Evolutionary conservation across 2,797 vertebrate species (phyloP).

Genomic region (Peromyscus attwateri): DNA sequence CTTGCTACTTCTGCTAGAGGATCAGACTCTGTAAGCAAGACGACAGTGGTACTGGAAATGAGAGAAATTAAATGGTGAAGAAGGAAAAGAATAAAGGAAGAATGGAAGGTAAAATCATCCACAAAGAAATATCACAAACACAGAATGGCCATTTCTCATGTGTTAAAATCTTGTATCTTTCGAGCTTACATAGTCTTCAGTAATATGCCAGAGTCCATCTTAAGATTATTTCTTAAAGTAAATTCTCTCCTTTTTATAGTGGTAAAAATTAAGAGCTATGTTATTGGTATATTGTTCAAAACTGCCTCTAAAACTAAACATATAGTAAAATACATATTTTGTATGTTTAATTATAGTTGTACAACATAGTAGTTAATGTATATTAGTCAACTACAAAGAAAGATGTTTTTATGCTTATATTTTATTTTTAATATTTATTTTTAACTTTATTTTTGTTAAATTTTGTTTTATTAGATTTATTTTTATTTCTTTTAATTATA

Average conservation of each 20-base stretch:
- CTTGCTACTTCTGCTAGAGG: not conserved
- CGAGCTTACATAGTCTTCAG: not conserved
- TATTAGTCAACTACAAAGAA: not conserved
- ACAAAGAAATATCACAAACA: not conserved
- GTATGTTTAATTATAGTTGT: not conserved
- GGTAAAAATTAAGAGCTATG: not conserved
- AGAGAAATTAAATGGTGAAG: not conserved
- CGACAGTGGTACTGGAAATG: not conserved
- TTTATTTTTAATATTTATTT: not conserved
- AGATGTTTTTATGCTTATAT: not conserved
- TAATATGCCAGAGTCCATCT: not conserved
- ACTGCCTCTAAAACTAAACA: not conserved
- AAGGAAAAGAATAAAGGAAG: not conserved
- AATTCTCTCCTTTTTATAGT: not conserved
- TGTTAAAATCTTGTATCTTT: not conserved
- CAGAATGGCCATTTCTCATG: not conserved
- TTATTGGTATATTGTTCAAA: not conserved
- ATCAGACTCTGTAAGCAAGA: not conserved
- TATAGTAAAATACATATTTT: not conserved
- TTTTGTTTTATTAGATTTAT: not conserved
- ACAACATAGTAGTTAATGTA: not conserved
- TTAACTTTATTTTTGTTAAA: too few relatives aligned
- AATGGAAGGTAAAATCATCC: not conserved
- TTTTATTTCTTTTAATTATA: not conserved
- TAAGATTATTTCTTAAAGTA: conserved; percentile 18